Percentiles rank a stretch among this genome's conserved stretches.
phyloP scores from a whole-genome alignment of 2,888 invertebrate genomes.

The Drosophila mimetica region DNA sequence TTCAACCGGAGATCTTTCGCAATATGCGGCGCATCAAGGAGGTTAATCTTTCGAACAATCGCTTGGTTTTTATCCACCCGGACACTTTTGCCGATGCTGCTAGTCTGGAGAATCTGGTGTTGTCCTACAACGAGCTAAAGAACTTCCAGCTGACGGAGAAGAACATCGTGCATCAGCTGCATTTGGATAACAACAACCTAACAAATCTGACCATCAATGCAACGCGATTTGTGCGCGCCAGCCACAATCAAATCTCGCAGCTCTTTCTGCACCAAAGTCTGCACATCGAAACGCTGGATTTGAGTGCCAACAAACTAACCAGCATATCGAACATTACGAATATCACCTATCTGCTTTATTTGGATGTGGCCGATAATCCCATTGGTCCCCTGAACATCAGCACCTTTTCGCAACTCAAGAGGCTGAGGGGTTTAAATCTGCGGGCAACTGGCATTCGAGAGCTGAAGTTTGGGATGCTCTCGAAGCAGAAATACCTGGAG shows the following conservation, averaged over 20 bases:
- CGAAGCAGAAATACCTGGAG: slow-evolving; percentile 83
- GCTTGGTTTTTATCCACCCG: slow-evolving; percentile 75
- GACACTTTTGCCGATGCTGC: slow-evolving; percentile 80
- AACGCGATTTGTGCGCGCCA: slow-evolving; percentile 80
- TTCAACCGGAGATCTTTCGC: slow-evolving; percentile 81
- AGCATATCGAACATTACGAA: slow-evolving; percentile 80
- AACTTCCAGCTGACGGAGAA: slow-evolving; percentile 77
- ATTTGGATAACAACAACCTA: slow-evolving; percentile 79
- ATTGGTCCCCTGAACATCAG: slow-evolving; percentile 81
- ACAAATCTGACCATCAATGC: slow-evolving; percentile 78
- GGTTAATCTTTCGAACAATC: slow-evolving; percentile 81
- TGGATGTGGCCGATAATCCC: slow-evolving; percentile 82
- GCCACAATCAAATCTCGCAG: slow-evolving; percentile 79
- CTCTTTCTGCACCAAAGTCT: slow-evolving; percentile 69
- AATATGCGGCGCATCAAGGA: slow-evolving; percentile 81
- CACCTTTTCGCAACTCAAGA: slow-evolving; percentile 82
- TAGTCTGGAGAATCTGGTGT: slow-evolving; percentile 74
- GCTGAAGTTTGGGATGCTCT: slow-evolving; percentile 83
- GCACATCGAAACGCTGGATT: slow-evolving; percentile 77
- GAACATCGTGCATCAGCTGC: slow-evolving; percentile 74
- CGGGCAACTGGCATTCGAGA: slow-evolving; percentile 72
- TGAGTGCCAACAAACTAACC: slow-evolving; percentile 75
- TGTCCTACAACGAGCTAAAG: slow-evolving; percentile 71
- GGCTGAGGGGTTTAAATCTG: slow-evolving; percentile 78
- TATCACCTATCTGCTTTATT: slow-evolving; percentile 70